Base-by-base conservation (phyloP, 2,888 invertebrate species). In the Drosophila mettleri region DNA sequence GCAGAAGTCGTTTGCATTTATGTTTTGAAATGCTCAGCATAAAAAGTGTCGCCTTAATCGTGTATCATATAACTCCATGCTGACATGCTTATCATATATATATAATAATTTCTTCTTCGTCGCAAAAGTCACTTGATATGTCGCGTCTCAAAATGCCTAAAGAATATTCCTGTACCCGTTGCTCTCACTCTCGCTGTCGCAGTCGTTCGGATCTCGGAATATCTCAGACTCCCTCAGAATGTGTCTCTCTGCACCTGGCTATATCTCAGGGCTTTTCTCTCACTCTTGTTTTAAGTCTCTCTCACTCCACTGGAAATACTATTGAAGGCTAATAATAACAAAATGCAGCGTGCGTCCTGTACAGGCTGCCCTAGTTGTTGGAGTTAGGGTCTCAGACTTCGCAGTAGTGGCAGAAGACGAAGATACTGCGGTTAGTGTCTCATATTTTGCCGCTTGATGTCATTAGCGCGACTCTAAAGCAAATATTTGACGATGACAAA, bases 401-500 rank as follows among this genome's bases (percentile, higher is more conserved):
- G 16, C 33, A 14, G 41, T 9, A n/a, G n/a, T 16, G 20, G 24
- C 27, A 20, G 53, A 49, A 22, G 41, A 31, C 20, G 62, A 43
- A 34, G 59, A 53, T 22, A 6, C 14, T 55, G 65, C 63, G 12
- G 49, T n/a, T 29, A 45, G 43, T 27, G 43, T 45, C 65, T 60
- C 64, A 54, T 43, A 69, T 63, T 63, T 57, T 69, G 69, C 77
- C 71, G 74, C 66, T 74, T 76, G 69, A 76, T 86, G 80, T 85
- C 84, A 88, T 84, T 84, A 88, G 86, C 84, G 83, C 68, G 71
- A 61, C 79, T 61, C 80, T 41, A 71, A 80, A 88, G 78, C 72
- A 88, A 85, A 88, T 83, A 84, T 84, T 86, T 86, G 80, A 86
- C 62, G 73, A 72, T 77, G 77, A 88, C 83, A 85, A 79, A 69